phyloP scores from a whole-genome alignment of 2,113 vertebrate genomes.

The Thunnus thynnus region DNA sequence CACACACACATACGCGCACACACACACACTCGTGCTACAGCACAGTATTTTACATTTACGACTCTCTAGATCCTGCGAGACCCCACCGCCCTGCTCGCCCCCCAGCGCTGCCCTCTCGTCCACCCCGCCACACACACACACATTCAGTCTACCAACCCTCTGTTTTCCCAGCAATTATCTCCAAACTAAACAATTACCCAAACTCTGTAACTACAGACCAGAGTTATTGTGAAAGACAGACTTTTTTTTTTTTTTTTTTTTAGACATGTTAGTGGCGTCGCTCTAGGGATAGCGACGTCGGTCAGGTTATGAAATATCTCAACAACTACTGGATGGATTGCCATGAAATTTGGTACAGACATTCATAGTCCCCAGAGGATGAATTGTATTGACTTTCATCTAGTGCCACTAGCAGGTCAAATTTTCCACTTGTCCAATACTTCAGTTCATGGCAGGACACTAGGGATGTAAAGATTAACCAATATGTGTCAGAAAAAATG shows the following conservation, averaged over 20 bases:
- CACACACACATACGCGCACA: slow-evolving; percentile 56
- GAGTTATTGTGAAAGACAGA: slow-evolving; percentile 55
- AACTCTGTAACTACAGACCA: slow-evolving; percentile 40
- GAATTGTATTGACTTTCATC: not conserved
- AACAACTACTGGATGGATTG: not conserved
- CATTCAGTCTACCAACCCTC: slow-evolving; percentile 23
- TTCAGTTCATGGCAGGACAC: too few relatives aligned
- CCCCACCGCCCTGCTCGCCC: slow-evolving; percentile 45
- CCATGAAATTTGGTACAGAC: not conserved
- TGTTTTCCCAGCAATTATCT: slow-evolving; percentile 73
- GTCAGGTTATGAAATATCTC: slow-evolving; percentile 35
- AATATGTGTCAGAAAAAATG: too few relatives aligned
- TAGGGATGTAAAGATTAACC: too few relatives aligned
- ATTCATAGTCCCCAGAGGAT: not conserved
- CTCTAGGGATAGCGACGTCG: not conserved
- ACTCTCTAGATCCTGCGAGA: slow-evolving; percentile 70
- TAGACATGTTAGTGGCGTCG: slow-evolving; percentile 11
- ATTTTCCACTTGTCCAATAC: too few relatives aligned
- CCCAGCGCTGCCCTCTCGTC: slow-evolving; percentile 66
- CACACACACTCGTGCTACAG: slow-evolving; percentile 41
- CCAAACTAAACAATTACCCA: slow-evolving; percentile 54
- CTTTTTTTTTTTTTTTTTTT: slow-evolving; percentile 17
- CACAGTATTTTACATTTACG: slow-evolving; percentile 87
- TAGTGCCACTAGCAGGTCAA: too few relatives aligned
- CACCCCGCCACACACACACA: slow-evolving; percentile 55